These are phyloP conservation scores for Magallana nippona DNA, from an alignment of 2,888 invertebrate genomes.

Conservation along the genomic window DNA sequence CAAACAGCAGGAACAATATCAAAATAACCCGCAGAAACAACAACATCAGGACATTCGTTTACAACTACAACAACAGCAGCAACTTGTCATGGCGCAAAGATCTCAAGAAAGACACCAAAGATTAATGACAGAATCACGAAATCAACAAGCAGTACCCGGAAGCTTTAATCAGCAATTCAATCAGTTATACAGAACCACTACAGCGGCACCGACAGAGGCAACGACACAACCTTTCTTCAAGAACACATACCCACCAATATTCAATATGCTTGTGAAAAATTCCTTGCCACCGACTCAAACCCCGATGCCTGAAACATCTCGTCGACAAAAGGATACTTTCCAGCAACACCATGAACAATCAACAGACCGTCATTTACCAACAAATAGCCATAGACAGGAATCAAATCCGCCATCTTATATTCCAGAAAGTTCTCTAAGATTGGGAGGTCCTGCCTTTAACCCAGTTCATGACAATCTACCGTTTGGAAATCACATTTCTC, in stretches of 20 bases:
- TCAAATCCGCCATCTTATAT: not conserved
- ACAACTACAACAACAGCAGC: not conserved
- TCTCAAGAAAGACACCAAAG: not conserved
- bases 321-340: too few relatives aligned
- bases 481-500: not conserved
- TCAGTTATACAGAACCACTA: not conserved
- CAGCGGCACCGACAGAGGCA: not conserved
- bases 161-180: not conserved
- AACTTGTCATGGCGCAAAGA: not conserved
- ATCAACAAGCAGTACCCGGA: not conserved
- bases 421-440: not conserved
- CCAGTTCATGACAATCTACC: not conserved
- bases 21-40: too few relatives aligned
- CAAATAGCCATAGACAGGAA: not conserved
- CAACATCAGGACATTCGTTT: too few relatives aligned
- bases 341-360: not conserved
- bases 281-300: conserved; percentile 4
- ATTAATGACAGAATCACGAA: not conserved
- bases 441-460: not conserved
- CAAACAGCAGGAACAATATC: too few relatives aligned
- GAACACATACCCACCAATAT: conserved; percentile 26
- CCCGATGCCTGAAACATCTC: not conserved
- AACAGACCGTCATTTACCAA: not conserved
- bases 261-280: conserved; percentile 11
- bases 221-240: not conserved